These are phyloP conservation scores for Leptosomus discolor DNA, from an alignment of 2,113 vertebrate genomes.

Conservation along the genomic window DNA sequence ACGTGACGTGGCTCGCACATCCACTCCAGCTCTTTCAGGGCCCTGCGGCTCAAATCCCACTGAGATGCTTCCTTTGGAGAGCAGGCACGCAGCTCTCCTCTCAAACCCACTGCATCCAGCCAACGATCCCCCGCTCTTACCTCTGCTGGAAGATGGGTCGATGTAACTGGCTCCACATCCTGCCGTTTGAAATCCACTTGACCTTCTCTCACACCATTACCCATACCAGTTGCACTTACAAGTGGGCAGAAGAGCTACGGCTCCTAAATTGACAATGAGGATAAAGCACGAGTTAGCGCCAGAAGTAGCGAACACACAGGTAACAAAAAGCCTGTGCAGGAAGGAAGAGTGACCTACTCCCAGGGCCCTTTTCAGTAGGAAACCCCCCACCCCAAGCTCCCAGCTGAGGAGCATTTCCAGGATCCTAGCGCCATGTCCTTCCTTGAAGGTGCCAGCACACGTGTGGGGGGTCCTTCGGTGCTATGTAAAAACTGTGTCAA, in stretches of 20 bases:
- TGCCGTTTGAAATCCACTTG: conserved; percentile 71
- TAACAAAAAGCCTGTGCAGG: neutral
- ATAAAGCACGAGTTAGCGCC: neutral
- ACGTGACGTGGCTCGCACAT: fast-evolving
- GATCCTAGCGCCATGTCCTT: neutral
- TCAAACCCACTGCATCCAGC: fast-evolving
- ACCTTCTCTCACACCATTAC: conserved; percentile 86
- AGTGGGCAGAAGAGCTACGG: conserved; percentile 40
- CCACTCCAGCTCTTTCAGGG: fast-evolving
- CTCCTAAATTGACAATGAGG: conserved; percentile 14
- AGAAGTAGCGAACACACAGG: neutral
- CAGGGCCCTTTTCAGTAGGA: neutral
- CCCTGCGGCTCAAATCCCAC: fast-evolving
- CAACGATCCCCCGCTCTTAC: conserved; percentile 12
- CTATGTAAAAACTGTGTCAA: neutral
- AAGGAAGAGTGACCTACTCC: fast-evolving
- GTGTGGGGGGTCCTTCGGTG: neutral
- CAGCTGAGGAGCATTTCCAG: neutral
- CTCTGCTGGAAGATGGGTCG: conserved; percentile 52
- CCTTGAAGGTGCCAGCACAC: neutral
- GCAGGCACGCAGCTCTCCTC: neutral
- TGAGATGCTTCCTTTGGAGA: neutral
- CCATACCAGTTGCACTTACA: conserved; percentile 80
- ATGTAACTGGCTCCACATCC: conserved; percentile 72
- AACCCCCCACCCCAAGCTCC: neutral